phyloP scores from a whole-genome alignment of 2,113 vertebrate genomes.

The Solea solea region DNA sequence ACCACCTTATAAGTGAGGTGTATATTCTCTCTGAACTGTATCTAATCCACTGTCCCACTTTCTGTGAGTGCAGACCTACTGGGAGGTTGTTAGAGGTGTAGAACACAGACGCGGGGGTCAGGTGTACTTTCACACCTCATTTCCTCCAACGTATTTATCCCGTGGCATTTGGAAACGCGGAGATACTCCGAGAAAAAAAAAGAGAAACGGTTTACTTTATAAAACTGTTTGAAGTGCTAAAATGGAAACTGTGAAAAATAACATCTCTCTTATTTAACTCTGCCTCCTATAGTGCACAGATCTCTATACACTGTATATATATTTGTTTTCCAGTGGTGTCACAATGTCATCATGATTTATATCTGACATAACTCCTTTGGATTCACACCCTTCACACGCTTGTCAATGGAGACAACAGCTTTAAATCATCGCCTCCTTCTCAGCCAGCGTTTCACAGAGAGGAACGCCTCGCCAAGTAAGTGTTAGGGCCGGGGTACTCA shows the following conservation, averaged over 20 bases:
- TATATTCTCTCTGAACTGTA: not conserved
- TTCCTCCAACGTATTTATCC: slow-evolving; percentile 21
- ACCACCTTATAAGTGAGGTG: not conserved
- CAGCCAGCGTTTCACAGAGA: slow-evolving; percentile 29
- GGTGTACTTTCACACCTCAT: slow-evolving; percentile 36
- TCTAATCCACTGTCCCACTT: slow-evolving; percentile 6
- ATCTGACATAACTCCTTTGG: slow-evolving; percentile 56
- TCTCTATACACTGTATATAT: not conserved
- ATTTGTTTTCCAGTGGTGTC: not conserved
- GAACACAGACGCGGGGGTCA: slow-evolving; percentile 10
- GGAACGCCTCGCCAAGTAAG: slow-evolving; percentile 45
- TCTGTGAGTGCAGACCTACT: not conserved
- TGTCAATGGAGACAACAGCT: slow-evolving; percentile 46
- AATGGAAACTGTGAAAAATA: slow-evolving; percentile 4
- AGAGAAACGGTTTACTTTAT: slow-evolving; percentile 4
- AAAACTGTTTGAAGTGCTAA: not conserved
- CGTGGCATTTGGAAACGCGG: not conserved
- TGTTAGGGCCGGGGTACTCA: slow-evolving; percentile 15
- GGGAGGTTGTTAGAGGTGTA: slow-evolving; percentile 25
- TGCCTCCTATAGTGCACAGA: slow-evolving; percentile 8
- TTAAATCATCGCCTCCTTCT: slow-evolving; percentile 55
- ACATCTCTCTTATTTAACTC: slow-evolving; percentile 26
- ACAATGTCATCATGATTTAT: slow-evolving; percentile 59
- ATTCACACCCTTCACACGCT: slow-evolving; percentile 57
- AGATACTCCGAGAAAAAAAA: slow-evolving; percentile 17